Conservation (phyloP, 2,113 vertebrate species). For the Planiliza haematocheilus region DNA sequence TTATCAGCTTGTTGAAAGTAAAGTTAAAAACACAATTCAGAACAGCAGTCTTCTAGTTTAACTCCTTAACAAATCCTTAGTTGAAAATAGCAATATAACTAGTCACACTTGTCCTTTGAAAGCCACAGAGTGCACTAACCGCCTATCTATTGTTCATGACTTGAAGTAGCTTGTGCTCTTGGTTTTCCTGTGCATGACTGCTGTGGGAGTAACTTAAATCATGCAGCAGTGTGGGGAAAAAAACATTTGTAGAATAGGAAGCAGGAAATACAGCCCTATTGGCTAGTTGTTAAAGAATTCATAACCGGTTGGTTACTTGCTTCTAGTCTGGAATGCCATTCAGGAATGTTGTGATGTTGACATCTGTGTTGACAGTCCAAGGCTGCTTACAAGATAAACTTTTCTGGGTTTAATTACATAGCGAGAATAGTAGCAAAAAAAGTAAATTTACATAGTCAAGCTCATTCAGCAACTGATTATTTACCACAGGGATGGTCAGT, state of each 20-base stretch:
- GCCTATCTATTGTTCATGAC: slow-evolving; percentile 54
- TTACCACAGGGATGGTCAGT: too few species aligned
- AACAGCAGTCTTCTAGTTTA: slow-evolving; percentile 11
- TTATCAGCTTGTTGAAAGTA: background rate
- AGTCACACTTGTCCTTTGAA: background rate
- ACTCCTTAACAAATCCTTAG: slow-evolving; percentile 10
- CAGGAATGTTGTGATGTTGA: slow-evolving; percentile 38
- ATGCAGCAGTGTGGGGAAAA: slow-evolving; percentile 39
- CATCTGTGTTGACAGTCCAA: background rate
- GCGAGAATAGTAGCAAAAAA: too few species aligned
- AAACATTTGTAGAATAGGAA: slow-evolving; percentile 51
- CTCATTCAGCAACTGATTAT: too few species aligned
- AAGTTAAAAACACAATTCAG: slow-evolving; percentile 32
- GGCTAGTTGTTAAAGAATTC: slow-evolving; percentile 36
- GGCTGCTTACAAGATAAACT: background rate
- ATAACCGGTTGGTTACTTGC: slow-evolving; percentile 34
- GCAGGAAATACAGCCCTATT: slow-evolving; percentile 77
- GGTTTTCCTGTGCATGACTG: slow-evolving; percentile 59
- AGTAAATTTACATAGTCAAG: too few species aligned
- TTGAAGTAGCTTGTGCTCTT: slow-evolving; percentile 44
- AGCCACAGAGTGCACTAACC: background rate
- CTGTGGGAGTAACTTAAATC: slow-evolving; percentile 63
- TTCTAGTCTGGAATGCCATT: slow-evolving; percentile 63
- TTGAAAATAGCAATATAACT: slow-evolving; percentile 1
- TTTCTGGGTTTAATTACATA: background rate